phyloP scores from a whole-genome alignment of 2,113 vertebrate genomes.

The Camelus dromedarius region DNA sequence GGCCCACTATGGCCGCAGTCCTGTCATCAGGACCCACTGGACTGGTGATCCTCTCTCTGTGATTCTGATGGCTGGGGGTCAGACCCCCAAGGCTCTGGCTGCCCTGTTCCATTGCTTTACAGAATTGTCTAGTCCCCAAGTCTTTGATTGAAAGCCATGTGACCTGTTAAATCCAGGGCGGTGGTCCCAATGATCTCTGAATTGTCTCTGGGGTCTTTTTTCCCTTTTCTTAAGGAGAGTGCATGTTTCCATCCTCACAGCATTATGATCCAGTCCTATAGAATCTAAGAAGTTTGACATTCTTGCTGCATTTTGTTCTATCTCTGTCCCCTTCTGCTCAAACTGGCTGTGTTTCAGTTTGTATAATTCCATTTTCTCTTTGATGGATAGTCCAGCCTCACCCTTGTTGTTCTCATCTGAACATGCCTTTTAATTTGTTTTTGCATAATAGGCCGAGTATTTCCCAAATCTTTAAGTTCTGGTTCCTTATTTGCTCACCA shows the following conservation, averaged over 20 bases:
- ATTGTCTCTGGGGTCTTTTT: background rate
- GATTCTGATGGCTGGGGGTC: background rate
- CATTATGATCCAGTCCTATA: background rate
- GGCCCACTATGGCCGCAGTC: background rate
- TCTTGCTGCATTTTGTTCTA: background rate
- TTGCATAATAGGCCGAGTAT: background rate
- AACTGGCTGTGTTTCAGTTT: background rate
- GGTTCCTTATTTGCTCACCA: background rate
- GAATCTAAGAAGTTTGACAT: background rate
- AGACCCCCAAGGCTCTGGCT: background rate
- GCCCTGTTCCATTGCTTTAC: background rate
- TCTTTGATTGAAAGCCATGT: background rate
- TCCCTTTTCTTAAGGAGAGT: background rate
- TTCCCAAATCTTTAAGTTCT: background rate
- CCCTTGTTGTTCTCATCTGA: background rate
- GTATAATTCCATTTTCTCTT: background rate
- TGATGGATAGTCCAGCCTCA: background rate
- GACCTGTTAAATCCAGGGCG: background rate
- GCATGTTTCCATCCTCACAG: background rate
- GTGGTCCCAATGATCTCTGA: background rate
- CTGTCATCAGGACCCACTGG: background rate
- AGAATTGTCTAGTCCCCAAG: background rate
- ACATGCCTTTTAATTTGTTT: background rate
- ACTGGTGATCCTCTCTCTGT: background rate
- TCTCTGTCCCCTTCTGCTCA: background rate